phyloP scores from a whole-genome alignment of 1,140 invertebrate species.

The Calliphora vicina region DNA sequence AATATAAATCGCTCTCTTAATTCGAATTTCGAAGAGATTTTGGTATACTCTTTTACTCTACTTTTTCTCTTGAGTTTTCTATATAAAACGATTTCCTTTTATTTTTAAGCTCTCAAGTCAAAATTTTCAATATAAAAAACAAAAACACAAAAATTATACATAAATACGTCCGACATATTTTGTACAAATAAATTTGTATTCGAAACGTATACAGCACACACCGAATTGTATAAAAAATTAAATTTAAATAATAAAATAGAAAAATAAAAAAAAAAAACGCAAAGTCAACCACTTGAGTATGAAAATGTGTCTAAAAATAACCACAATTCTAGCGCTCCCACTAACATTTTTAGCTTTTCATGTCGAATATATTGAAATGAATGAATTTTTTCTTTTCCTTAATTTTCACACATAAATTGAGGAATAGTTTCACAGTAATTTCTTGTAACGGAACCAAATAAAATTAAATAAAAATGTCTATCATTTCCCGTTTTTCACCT shows the following conservation, averaged over 20 bases:
- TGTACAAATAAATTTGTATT: not conserved
- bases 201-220: not conserved
- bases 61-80: not conserved
- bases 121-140: not conserved
- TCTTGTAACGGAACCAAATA: not conserved
- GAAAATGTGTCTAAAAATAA: constrained; percentile 59
- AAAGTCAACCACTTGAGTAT: constrained; percentile 58
- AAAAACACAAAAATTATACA: not conserved
- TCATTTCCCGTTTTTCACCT: constrained; percentile 64
- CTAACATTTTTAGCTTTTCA: constrained; percentile 35
- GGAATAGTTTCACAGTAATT: not conserved
- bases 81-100: not conserved
- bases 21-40: not conserved
- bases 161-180: constrained; percentile 6
- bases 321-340: constrained; percentile 54
- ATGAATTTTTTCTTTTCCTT: not conserved
- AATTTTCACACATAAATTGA: not conserved
- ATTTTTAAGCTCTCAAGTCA: not conserved
- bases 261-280: not conserved
- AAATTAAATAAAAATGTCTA: constrained; percentile 38
- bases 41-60: not conserved
- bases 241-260: not conserved
- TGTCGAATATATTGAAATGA: not conserved
- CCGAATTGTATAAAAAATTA: too few species aligned
- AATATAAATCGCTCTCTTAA: not conserved